These are phyloP conservation scores for Tapera naevia DNA, from an alignment of 2,797 vertebrate genomes.

Conservation along the genomic window DNA sequence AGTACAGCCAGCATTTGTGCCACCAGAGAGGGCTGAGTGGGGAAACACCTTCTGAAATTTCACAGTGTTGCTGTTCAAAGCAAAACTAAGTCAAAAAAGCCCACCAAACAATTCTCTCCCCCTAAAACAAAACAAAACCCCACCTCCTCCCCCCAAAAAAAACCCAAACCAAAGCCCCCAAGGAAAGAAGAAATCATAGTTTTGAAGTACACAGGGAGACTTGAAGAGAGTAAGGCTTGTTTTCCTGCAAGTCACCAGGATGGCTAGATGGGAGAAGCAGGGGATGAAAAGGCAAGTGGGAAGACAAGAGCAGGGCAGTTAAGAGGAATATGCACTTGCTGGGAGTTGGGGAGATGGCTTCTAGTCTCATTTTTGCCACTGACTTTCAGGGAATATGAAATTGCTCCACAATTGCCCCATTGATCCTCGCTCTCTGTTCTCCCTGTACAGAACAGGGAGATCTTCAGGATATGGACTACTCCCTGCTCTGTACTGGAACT, in stretches of 20 bases:
- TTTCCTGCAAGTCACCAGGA: rapidly evolving
- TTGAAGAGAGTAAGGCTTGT: too few relatives aligned
- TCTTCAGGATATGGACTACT: rapidly evolving
- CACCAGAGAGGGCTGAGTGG: neutral
- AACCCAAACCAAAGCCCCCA: too few relatives aligned
- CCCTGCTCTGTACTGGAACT: too few relatives aligned
- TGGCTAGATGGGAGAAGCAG: neutral
- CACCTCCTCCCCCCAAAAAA: too few relatives aligned
- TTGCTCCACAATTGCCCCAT: neutral
- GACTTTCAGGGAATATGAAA: neutral
- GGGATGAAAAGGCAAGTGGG: neutral
- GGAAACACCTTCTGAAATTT: neutral
- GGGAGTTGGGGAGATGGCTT: neutral
- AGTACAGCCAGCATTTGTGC: neutral
- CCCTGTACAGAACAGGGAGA: neutral
- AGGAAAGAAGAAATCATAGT: neutral
- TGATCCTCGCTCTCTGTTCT: neutral
- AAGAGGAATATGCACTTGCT: neutral
- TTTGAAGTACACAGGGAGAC: neutral
- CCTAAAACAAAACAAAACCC: too few relatives aligned
- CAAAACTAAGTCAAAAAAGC: neutral
- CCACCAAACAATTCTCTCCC: neutral
- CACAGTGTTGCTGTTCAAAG: neutral
- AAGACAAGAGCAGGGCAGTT: neutral
- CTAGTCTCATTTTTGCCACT: neutral